Evolutionary conservation across 1,140 invertebrate genomes (phyloP).

Genomic region (Cyclargus thomasi): DNA sequence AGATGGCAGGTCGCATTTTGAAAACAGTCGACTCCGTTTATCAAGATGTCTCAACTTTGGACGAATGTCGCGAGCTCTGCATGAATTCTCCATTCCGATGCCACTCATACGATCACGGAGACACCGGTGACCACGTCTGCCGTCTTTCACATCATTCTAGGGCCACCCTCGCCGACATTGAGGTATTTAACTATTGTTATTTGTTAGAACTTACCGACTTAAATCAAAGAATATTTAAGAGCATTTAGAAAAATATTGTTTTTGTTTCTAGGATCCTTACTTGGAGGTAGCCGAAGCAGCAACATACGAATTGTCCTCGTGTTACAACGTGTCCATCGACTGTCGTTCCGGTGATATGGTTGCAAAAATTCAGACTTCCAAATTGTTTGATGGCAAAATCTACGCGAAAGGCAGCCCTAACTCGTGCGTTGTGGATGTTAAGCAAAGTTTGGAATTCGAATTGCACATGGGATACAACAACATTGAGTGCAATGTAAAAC

Average conservation of each 20-base stretch:
- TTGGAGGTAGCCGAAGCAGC: conserved; percentile 91
- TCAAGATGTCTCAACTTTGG: conserved; percentile 89
- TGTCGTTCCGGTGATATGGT: conserved; percentile 95
- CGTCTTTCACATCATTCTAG: conserved; percentile 92
- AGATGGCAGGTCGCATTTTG: conserved; percentile 88
- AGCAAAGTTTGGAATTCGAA: conserved; percentile 89
- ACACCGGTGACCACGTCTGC: conserved; percentile 94
- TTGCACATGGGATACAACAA: conserved; percentile 93
- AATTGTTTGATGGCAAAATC: conserved; percentile 94
- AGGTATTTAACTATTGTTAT: conserved; percentile 70
- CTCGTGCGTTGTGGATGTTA: conserved; percentile 91
- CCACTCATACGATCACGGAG: conserved; percentile 94
- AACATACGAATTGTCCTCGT: conserved; percentile 94
- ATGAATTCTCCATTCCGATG: conserved; percentile 91
- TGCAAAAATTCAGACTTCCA: conserved; percentile 92
- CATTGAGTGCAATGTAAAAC: conserved; percentile 91
- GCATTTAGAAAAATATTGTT: not conserved
- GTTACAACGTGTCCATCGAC: conserved; percentile 95
- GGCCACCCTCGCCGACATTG: conserved; percentile 90
- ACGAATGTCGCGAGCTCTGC: conserved; percentile 91
- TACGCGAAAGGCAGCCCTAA: conserved; percentile 95
- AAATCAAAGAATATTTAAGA: too few species aligned
- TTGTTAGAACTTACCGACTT: too few species aligned
- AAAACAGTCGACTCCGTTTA: conserved; percentile 96
- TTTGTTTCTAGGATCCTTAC: conserved; percentile 84